Percentiles rank a stretch among this genome's conserved stretches.
Conservation (phyloP, 1,140 invertebrate genomes). For the Oedothorax gibbosus region DNA sequence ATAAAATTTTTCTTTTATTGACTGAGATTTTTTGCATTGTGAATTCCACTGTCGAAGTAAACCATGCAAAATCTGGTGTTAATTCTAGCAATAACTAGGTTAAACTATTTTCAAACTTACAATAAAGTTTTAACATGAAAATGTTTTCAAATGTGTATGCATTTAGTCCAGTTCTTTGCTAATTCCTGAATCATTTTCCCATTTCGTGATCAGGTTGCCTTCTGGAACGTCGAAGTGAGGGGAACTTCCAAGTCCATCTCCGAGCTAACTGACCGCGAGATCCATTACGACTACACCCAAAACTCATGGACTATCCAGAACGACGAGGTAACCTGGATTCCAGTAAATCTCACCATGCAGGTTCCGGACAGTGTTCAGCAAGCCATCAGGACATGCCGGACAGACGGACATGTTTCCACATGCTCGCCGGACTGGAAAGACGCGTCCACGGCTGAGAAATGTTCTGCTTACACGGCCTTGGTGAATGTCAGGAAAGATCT, state of each 20-base stretch:
- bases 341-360: background rate
- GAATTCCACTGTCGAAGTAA: too few species aligned
- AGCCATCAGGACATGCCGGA: background rate
- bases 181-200: too few species aligned
- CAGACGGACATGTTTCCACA: background rate
- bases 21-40: too few species aligned
- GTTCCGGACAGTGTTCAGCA: background rate
- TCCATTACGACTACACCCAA: background rate
- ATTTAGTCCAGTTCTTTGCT: too few species aligned
- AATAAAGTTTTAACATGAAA: too few species aligned
- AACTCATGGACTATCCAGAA: background rate
- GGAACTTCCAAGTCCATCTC: background rate
- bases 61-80: too few species aligned
- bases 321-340: background rate
- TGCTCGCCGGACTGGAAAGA: slow-evolving; percentile 8
- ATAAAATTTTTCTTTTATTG: too few species aligned
- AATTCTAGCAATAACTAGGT: too few species aligned
- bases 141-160: too few species aligned
- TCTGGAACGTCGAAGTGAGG: background rate
- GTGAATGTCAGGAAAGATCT: background rate
- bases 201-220: background rate
- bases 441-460: background rate
- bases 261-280: background rate
- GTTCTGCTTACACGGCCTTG: background rate
- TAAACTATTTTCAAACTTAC: too few species aligned